Evolutionary conservation across 1,140 invertebrate genomes (phyloP).

Genomic region (Ptiloglossa arizonensis): DNA sequence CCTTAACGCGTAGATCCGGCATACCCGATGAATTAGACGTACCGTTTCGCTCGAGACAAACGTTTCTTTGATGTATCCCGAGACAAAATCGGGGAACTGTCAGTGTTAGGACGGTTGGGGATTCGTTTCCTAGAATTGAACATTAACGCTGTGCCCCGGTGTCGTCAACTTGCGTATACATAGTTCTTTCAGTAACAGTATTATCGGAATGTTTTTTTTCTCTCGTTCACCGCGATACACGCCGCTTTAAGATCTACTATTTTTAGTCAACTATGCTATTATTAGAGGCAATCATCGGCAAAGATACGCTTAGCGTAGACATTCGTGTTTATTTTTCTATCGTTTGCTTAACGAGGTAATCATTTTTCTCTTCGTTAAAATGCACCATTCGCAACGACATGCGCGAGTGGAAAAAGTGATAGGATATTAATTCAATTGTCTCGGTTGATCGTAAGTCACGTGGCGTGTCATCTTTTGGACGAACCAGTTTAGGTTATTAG

Average conservation of each 20-base stretch:
- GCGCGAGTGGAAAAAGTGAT: slow-evolving; percentile 12
- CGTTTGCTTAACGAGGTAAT: background rate
- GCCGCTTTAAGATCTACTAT: background rate
- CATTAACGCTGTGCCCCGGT: background rate
- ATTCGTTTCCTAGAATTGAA: background rate
- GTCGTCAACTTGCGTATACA: no score
- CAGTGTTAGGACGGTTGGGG: background rate
- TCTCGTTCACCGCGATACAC: no score
- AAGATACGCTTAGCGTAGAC: background rate
- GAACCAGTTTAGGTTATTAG: background rate
- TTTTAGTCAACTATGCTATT: background rate
- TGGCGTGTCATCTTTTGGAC: background rate
- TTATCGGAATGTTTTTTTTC: background rate
- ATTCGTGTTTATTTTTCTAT: background rate
- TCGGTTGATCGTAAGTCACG: slow-evolving; percentile 20
- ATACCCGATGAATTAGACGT: background rate
- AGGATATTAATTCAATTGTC: slow-evolving; percentile 30
- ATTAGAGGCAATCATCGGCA: background rate
- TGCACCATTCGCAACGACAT: slow-evolving; percentile 14
- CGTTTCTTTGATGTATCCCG: background rate
- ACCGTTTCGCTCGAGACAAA: background rate
- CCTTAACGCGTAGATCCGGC: slow-evolving; percentile 12
- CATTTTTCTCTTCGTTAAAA: slow-evolving; percentile 17
- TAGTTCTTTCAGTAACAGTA: background rate
- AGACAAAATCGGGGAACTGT: background rate